Evolutionary conservation across 2,888 invertebrate genomes (phyloP).

Genomic region (Cheilosia urbana): DNA sequence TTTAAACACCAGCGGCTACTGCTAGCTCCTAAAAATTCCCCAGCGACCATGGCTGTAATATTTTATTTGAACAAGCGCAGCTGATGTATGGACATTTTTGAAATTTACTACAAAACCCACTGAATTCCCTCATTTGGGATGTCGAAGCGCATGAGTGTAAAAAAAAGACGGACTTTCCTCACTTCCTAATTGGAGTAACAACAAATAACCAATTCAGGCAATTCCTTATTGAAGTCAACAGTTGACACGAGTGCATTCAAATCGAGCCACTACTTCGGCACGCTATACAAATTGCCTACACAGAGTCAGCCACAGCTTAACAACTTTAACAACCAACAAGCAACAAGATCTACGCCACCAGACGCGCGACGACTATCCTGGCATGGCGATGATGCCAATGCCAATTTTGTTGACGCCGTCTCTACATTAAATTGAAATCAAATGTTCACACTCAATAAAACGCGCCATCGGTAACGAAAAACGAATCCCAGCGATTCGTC

Average conservation of each 20-base stretch:
- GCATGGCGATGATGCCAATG: constrained; percentile 58
- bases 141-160: constrained; percentile 25
- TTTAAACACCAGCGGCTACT: constrained; percentile 24
- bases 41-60: constrained; percentile 21
- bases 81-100: constrained; percentile 22
- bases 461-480: constrained; percentile 67
- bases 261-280: constrained; percentile 28
- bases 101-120: constrained; percentile 50
- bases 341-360: neutral
- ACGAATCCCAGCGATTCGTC: constrained; percentile 52
- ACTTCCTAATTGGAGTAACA: constrained; percentile 73
- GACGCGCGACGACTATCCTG: constrained; percentile 12
- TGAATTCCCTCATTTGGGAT: constrained; percentile 39
- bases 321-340: constrained; percentile 46
- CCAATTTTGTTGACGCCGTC: constrained; percentile 69
- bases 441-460: constrained; percentile 75
- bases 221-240: constrained; percentile 69
- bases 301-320: constrained; percentile 27
- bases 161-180: constrained; percentile 26
- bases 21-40: neutral
- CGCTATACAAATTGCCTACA: constrained; percentile 68
- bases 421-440: constrained; percentile 72
- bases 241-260: constrained; percentile 63
- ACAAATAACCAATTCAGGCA: constrained; percentile 72
- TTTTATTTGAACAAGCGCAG: constrained; percentile 59